Conservation (phyloP, 2,113 vertebrate genomes). For the Daboia siamensis region DNA sequence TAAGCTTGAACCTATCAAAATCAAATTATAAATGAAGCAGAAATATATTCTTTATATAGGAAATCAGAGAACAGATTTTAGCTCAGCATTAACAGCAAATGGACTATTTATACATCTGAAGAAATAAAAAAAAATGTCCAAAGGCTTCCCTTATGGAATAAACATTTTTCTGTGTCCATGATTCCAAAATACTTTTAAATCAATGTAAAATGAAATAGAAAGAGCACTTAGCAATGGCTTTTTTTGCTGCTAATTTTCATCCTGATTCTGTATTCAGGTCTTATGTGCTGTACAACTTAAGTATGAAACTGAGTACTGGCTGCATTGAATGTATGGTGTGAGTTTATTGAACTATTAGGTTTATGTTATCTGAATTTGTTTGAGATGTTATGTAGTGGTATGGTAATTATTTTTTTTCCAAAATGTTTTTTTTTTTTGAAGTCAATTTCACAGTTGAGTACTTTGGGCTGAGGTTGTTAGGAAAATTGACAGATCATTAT, state of each 20-base stretch:
- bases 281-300: neutral
- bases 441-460: neutral
- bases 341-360: neutral
- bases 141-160: neutral
- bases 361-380: neutral
- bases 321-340: neutral
- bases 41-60: neutral
- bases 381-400: neutral
- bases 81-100: neutral
- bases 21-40: neutral
- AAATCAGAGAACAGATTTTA: neutral
- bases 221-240: neutral
- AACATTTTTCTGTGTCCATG: neutral
- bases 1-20: neutral
- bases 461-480: neutral
- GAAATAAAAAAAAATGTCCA: neutral
- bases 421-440: neutral
- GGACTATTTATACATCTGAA: neutral
- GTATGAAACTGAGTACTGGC: neutral
- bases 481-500: neutral
- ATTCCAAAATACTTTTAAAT: neutral
- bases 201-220: neutral
- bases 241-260: neutral
- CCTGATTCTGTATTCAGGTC: neutral
- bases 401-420: neutral